Evolutionary conservation across 2,888 invertebrate species (phyloP).

Genomic region (Rhabditoides inermis): DNA sequence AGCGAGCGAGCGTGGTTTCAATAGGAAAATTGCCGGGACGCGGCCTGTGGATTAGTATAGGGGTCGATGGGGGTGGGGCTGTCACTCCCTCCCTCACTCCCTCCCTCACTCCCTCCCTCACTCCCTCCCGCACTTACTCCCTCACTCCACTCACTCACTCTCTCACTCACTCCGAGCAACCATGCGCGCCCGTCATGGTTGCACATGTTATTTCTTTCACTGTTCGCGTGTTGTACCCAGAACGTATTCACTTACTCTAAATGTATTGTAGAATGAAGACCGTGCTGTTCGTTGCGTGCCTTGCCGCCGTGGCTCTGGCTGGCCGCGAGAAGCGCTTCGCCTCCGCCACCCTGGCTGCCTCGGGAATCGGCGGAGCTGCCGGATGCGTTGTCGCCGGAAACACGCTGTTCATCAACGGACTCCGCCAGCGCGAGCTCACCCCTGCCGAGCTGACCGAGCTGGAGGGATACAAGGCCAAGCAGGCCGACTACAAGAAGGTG

Average conservation of each 20-base stretch:
- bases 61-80: too few relatives aligned
- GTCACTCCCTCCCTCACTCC: too few relatives aligned
- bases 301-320: constrained; percentile 18
- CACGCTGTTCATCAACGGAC: constrained; percentile 43
- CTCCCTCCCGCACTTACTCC: too few relatives aligned
- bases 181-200: too few relatives aligned
- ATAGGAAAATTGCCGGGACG: too few relatives aligned
- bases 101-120: too few relatives aligned
- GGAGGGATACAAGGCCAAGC: constrained; percentile 22
- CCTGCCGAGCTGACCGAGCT: constrained; percentile 32
- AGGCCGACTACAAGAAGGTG: constrained; percentile 35
- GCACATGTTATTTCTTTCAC: too few relatives aligned
- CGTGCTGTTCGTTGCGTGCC: constrained; percentile 9
- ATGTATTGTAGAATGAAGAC: constrained; percentile 10
- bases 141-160: too few relatives aligned
- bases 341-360: constrained; percentile 34
- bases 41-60: too few relatives aligned
- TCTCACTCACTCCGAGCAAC: too few relatives aligned
- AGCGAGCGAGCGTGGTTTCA: too few relatives aligned
- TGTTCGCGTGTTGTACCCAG: neutral
- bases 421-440: constrained; percentile 36
- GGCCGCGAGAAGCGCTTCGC: constrained; percentile 39
- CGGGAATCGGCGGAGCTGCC: constrained; percentile 39
- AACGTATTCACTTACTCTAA: neutral
- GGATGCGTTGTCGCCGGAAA: constrained; percentile 50